These are phyloP conservation scores for Pituophis catenifer DNA, from an alignment of 2,113 vertebrate species.

Conservation along the genomic window DNA sequence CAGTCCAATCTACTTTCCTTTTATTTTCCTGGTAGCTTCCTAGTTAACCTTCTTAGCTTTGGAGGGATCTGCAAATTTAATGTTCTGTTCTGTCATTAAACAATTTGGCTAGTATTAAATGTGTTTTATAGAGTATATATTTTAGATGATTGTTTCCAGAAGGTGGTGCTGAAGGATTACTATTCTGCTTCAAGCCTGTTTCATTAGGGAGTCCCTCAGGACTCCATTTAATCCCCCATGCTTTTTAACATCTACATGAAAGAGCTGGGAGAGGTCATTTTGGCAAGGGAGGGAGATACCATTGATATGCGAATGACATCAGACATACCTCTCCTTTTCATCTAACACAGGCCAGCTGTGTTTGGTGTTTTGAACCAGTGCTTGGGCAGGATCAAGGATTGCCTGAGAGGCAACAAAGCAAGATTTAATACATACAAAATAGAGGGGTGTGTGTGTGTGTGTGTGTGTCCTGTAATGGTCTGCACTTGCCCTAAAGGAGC, in stretches of 20 bases:
- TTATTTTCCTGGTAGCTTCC: background rate
- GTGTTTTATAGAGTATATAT: background rate
- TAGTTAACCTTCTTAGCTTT: background rate
- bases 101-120: background rate
- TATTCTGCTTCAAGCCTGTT: background rate
- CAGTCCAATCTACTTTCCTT: background rate
- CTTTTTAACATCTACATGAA: background rate
- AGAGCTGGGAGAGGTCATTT: background rate
- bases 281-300: background rate
- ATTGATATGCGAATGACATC: background rate
- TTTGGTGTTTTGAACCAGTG: background rate
- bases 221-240: background rate
- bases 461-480: background rate
- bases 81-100: background rate
- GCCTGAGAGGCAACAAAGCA: background rate
- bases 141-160: background rate
- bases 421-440: background rate
- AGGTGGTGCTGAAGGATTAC: background rate
- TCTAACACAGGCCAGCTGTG: background rate
- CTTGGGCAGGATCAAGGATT: background rate
- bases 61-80: background rate
- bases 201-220: background rate
- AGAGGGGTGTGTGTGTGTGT: background rate
- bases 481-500: background rate
- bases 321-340: background rate